These are phyloP conservation scores for Drosophila oshimai DNA, from an alignment of 1,140 invertebrate genomes.

Conservation along the genomic window DNA sequence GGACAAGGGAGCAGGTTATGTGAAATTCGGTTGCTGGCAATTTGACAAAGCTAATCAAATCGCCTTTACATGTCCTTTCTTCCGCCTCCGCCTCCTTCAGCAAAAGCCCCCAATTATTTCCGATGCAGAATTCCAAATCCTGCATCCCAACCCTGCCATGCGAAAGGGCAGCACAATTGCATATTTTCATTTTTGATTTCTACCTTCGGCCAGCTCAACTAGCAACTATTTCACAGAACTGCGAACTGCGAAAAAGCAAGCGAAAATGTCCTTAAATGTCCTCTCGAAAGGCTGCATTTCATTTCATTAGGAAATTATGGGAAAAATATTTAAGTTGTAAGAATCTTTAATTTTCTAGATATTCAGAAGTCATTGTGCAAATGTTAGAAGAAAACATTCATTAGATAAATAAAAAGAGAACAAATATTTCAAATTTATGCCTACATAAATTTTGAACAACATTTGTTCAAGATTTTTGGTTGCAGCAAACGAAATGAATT, in stretches of 20 bases:
- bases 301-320: constrained; percentile 10
- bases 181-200: constrained; percentile 7
- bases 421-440: too few relatives aligned
- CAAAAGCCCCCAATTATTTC: constrained; percentile 2
- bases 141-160: neutral
- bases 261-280: neutral
- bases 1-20: neutral
- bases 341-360: neutral
- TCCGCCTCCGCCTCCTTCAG: too few relatives aligned
- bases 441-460: too few relatives aligned
- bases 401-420: neutral
- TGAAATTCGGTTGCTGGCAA: constrained; percentile 14
- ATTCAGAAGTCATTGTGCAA: neutral
- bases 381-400: neutral
- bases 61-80: neutral
- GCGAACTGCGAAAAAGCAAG: neutral
- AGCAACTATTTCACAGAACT: neutral
- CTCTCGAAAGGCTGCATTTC: constrained; percentile 2
- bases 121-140: neutral
- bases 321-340: constrained; percentile 20
- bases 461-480: too few relatives aligned
- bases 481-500: constrained; percentile 2
- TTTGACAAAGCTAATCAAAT: constrained; percentile 33
- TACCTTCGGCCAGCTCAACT: neutral
- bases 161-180: neutral